Percentiles rank a stretch among this genome's conserved stretches.
phyloP scores from a whole-genome alignment of 37 sponge, comb jelly and placozoan genomes.

The Bolinopsis microptera region DNA sequence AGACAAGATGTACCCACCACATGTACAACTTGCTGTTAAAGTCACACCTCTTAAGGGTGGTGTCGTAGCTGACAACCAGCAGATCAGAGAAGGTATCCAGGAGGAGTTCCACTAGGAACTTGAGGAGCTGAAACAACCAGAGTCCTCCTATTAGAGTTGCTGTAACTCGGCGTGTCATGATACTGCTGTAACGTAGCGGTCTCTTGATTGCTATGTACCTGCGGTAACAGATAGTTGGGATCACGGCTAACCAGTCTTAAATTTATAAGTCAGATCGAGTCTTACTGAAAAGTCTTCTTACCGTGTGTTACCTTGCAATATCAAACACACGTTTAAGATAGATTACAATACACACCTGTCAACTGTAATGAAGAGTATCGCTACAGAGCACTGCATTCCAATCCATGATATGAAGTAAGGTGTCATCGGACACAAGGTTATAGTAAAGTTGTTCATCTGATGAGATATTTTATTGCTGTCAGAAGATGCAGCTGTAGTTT shows the following conservation, averaged over 20 bases:
- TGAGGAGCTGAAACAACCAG: not conserved
- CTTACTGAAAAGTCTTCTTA: too few species aligned
- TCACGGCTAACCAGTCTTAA: too few species aligned
- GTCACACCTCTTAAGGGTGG: slow-evolving; percentile 27
- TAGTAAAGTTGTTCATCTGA: not conserved
- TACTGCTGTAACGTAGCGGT: not conserved
- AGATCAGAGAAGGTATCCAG: not conserved
- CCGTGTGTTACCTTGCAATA: too few species aligned
- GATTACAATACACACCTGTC: slow-evolving; percentile 36
- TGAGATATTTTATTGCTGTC: too few species aligned
- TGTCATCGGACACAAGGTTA: not conserved
- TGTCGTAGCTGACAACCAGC: not conserved
- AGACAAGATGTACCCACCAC: not conserved
- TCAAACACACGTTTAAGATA: too few species aligned
- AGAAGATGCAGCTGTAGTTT: too few species aligned
- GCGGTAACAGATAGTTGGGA: too few species aligned
- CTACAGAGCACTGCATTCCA: not conserved
- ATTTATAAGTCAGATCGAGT: too few species aligned
- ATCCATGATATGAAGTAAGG: slow-evolving; percentile 21
- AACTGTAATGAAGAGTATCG: not conserved
- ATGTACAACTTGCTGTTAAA: slow-evolving; percentile 4
- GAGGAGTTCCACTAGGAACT: not conserved
- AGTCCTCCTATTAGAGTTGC: not conserved
- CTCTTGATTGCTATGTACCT: slow-evolving; percentile 28
- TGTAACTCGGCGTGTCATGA: not conserved